Conservation (phyloP, 2,797 vertebrate species). For the Oreortyx pictus region DNA sequence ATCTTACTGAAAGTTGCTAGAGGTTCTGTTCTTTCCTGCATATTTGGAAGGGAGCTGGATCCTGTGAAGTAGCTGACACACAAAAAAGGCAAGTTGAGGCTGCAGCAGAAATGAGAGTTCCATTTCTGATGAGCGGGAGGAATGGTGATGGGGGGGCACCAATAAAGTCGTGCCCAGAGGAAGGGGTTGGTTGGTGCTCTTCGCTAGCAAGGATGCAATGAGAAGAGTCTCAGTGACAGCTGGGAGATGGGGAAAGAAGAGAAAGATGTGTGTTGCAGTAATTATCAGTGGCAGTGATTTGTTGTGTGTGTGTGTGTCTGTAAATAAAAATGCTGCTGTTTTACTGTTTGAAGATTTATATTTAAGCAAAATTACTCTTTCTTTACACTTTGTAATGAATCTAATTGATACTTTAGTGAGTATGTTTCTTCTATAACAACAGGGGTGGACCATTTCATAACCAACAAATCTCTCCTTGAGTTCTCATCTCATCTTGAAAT, state of each 20-base stretch:
- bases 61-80: background rate
- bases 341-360: background rate
- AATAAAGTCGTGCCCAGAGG: background rate
- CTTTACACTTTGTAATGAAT: background rate
- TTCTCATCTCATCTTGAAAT: background rate
- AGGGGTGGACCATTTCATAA: background rate
- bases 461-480: background rate
- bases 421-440: background rate
- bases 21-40: background rate
- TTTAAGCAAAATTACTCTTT: background rate
- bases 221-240: background rate
- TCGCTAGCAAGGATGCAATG: background rate
- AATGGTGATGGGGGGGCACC: background rate
- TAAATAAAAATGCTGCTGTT: background rate
- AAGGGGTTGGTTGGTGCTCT: background rate
- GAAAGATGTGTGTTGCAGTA: background rate
- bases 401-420: background rate
- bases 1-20: background rate
- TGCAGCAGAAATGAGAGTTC: background rate
- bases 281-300: background rate
- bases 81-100: background rate
- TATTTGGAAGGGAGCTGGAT: background rate
- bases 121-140: background rate
- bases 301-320: accelerated
- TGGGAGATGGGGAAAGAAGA: background rate